Evolutionary conservation across 2,888 invertebrate species (phyloP).

Genomic region (Hoplodrina ambigua): DNA sequence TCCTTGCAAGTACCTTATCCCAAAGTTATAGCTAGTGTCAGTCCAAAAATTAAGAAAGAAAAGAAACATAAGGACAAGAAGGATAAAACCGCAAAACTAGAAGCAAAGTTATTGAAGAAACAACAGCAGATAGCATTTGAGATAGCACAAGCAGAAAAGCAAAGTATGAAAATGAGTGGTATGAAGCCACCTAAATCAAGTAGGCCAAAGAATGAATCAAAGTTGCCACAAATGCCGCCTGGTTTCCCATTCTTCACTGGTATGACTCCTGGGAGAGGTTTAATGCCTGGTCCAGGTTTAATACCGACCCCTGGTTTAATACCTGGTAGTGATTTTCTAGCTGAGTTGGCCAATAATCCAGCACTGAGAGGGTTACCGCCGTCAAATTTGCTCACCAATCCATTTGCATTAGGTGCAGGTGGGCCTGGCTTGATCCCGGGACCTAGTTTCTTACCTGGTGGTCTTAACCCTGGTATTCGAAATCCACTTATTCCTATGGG

Average conservation of each 20-base stretch:
- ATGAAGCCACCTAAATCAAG: constrained; percentile 80
- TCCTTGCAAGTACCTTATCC: constrained; percentile 85
- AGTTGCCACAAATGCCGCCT: constrained; percentile 83
- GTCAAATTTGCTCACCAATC: constrained; percentile 86
- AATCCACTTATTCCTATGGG: constrained; percentile 89
- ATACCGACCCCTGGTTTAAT: constrained; percentile 87
- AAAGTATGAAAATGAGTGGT: constrained; percentile 79
- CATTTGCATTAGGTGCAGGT: constrained; percentile 88
- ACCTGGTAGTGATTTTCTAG: constrained; percentile 84
- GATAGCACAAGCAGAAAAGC: constrained; percentile 83
- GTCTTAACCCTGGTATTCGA: constrained; percentile 79
- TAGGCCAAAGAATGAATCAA: constrained; percentile 84
- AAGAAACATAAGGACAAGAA: constrained; percentile 89
- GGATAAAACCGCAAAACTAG: constrained; percentile 86
- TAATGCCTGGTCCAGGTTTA: constrained; percentile 89
- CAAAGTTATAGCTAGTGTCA: constrained; percentile 89
- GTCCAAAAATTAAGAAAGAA: constrained; percentile 91
- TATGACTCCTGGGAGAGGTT: constrained; percentile 87
- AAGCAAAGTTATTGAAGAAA: constrained; percentile 86
- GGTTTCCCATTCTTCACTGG: constrained; percentile 87
- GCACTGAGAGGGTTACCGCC: constrained; percentile 83
- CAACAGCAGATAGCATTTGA: constrained; percentile 85
- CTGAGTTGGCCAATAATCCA: constrained; percentile 85
- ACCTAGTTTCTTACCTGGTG: constrained; percentile 82
- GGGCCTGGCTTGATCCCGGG: constrained; percentile 92